These are phyloP conservation scores for Acrocephalus arundinaceus DNA, from an alignment of 2,113 vertebrate species.

Conservation along the genomic window DNA sequence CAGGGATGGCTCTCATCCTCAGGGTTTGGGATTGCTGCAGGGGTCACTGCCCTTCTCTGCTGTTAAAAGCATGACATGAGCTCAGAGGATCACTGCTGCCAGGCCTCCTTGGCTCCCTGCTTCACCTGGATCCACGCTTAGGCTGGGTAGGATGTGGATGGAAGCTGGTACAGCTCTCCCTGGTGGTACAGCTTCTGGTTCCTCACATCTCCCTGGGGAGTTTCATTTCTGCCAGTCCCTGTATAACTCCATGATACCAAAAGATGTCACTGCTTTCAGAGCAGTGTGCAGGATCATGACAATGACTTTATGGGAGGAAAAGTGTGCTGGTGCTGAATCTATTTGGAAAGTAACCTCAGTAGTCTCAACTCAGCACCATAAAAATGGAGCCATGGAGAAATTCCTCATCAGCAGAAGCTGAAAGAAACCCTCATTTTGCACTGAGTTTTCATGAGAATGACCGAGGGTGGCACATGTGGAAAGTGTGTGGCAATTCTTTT, in stretches of 20 bases:
- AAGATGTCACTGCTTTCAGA: neutral
- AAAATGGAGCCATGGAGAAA: neutral
- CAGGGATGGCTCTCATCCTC: neutral
- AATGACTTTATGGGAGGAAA: neutral
- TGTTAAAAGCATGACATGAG: neutral
- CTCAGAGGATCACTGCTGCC: neutral
- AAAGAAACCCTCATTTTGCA: neutral
- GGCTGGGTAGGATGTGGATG: neutral
- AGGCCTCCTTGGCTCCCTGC: neutral
- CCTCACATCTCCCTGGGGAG: neutral
- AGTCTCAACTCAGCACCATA: neutral
- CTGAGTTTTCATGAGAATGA: neutral
- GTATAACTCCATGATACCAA: neutral
- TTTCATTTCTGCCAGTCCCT: neutral
- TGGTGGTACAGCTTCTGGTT: neutral
- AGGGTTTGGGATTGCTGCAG: neutral
- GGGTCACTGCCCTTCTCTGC: neutral
- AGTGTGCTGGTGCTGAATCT: neutral
- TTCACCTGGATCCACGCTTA: neutral
- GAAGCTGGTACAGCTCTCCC: neutral
- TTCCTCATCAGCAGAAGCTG: neutral
- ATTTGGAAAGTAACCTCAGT: neutral
- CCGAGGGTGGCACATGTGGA: accelerated
- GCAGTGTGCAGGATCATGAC: neutral
- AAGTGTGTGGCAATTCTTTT: neutral